Evolutionary conservation across 2,113 vertebrate species (phyloP).

Genomic region (Peromyscus leucopus): DNA sequence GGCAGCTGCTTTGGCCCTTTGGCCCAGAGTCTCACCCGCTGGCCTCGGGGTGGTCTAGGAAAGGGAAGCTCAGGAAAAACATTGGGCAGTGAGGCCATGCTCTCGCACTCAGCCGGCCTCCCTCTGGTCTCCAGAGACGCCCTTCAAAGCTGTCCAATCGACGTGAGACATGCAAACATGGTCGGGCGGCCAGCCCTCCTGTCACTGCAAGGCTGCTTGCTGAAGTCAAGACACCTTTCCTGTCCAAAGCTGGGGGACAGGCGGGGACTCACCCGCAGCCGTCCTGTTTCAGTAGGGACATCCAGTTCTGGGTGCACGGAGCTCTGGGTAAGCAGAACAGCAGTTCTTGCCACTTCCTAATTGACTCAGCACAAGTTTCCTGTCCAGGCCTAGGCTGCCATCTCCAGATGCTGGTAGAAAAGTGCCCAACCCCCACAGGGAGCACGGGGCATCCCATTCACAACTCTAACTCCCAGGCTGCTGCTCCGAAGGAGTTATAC

Average conservation of each 20-base stretch:
- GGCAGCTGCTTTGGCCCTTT: background rate
- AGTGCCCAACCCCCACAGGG: background rate
- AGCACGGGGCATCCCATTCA: background rate
- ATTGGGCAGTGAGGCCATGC: background rate
- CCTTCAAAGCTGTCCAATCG: background rate
- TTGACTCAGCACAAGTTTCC: background rate
- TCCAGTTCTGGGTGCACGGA: background rate
- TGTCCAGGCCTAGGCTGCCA: background rate
- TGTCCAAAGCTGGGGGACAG: background rate
- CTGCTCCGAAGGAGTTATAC: background rate
- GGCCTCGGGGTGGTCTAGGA: background rate
- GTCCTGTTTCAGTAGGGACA: background rate
- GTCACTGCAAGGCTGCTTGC: background rate
- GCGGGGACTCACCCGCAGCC: background rate
- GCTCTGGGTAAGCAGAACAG: background rate
- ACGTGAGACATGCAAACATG: background rate
- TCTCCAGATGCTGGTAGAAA: background rate
- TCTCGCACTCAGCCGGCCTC: background rate
- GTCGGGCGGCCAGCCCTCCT: background rate
- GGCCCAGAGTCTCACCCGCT: conserved; percentile 6
- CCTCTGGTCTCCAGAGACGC: background rate
- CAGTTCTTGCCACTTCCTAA: background rate
- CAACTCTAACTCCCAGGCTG: background rate
- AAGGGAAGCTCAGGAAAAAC: background rate
- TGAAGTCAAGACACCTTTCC: background rate